A percentile compares a stretch with the other conserved stretches of the same genome.
phyloP scores from a whole-genome alignment of 2,113 vertebrate species.

The Motacilla alba region DNA sequence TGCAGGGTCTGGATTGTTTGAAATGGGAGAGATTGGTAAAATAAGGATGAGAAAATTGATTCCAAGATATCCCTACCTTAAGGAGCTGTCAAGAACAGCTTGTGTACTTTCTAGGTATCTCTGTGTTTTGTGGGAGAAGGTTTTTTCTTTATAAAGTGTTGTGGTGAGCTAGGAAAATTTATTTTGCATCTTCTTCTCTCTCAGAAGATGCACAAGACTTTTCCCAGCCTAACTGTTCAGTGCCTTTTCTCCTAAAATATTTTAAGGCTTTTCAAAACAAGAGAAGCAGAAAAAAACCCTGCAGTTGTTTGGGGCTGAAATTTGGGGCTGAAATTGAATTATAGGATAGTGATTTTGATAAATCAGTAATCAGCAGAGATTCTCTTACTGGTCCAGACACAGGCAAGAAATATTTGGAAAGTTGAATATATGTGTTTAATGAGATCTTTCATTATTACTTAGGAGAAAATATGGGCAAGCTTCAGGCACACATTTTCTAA shows the following conservation, averaged over 20 bases:
- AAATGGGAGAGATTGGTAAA: neutral
- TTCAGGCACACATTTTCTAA: neutral
- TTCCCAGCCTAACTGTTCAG: neutral
- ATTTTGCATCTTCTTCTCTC: neutral
- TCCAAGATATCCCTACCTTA: neutral
- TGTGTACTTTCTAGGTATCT: neutral
- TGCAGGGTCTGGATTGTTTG: neutral
- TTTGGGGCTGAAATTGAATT: neutral
- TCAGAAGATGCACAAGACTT: neutral
- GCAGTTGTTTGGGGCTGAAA: neutral
- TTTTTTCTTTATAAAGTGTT: neutral
- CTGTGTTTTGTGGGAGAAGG: neutral
- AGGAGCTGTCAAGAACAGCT: neutral
- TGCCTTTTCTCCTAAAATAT: neutral
- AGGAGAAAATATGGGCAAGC: neutral
- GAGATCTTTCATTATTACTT: neutral
- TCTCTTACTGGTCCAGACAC: neutral
- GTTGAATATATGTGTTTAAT: neutral
- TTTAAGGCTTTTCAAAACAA: neutral
- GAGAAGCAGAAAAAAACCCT: rapidly evolving
- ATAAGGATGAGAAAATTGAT: neutral
- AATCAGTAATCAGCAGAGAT: neutral
- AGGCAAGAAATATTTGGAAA: neutral
- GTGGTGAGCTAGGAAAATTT: neutral
- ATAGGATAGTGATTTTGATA: neutral